Evolutionary conservation across 2,797 vertebrate genomes (phyloP), one percentile per base, ranked within the genome.

Genomic region (Tenualosa thibaudeaui): DNA sequence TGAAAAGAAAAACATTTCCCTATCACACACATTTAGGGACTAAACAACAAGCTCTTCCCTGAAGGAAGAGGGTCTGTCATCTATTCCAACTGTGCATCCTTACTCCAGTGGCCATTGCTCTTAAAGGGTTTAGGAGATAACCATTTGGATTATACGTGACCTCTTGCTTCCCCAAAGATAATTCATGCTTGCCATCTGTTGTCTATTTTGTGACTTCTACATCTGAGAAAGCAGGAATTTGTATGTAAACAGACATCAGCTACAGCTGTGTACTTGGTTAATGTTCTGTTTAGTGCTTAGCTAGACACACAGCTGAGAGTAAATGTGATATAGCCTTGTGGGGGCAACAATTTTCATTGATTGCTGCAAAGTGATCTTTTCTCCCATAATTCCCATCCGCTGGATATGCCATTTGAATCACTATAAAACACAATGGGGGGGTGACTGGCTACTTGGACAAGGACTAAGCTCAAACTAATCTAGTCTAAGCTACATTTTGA

Each of bases 41-140:
- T 17, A 78, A 7, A 78, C 71, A 78, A 78, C 46, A 78, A 43
- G 5, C 71, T 46, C 17, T 46, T 43, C 19, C 37, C 15, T 43
- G 37, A 78, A 46, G 40, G 71, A 46, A 75, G 13, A 40, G 5
- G 68, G 31, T 26, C 31, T 43, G 40, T 17, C 19, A 19, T 46
- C 40, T 17, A 46, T 78, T 78, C 71, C 37, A 22, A 78, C 71
- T 46, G 37, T 78, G 71, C 5, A 46, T 43, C 71, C 37, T 78
- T 78, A 43, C 0, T 46, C 17, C 6, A 3, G 40, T 17, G 5
- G 0, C 26, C 40, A 46, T 78, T 78, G 71, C 46, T 78, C 71
- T 78, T 78, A 78, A 46, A 78, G 19, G 71, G 71, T 46, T 78
- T 78, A 78, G 46, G 37, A 78, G 71, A 78, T 78, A 78, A 78